phyloP scores from a whole-genome alignment of 2,113 vertebrate species.

The Ptilonorhynchus violaceus region DNA sequence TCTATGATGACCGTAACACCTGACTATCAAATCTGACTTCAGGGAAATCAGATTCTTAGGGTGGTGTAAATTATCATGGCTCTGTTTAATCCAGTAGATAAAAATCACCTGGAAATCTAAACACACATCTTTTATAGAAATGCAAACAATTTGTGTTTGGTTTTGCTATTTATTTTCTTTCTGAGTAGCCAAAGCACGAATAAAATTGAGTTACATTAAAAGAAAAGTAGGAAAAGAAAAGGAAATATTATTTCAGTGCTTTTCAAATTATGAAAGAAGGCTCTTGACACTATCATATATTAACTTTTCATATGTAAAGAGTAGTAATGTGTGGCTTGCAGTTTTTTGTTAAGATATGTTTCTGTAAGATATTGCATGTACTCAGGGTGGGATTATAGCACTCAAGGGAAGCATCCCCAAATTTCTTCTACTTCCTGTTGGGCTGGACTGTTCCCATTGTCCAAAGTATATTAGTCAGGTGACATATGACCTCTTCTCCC shows the following conservation, averaged over 20 bases:
- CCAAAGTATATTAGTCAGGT: not conserved
- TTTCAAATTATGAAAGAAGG: not conserved
- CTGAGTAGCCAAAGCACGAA: not conserved
- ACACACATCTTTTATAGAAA: not conserved
- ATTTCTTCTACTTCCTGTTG: not conserved
- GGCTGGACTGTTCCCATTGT: not conserved
- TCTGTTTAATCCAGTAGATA: not conserved
- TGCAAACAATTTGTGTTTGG: not conserved
- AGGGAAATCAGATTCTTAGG: not conserved
- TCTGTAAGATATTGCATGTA: not conserved
- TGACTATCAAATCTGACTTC: not conserved
- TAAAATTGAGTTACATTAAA: not conserved
- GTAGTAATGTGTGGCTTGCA: not conserved
- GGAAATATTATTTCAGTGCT: not conserved
- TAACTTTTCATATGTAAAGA: not conserved
- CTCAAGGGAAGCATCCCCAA: not conserved
- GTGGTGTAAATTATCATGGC: not conserved
- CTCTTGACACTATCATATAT: not conserved
- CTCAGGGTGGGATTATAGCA: not conserved
- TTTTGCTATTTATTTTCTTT: not conserved
- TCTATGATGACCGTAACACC: not conserved
- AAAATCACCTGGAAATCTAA: not conserved
- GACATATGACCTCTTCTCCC: not conserved
- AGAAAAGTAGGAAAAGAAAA: no score
- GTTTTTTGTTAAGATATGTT: not conserved